These are phyloP conservation scores for Hymenochirus boettgeri DNA, from an alignment of 2,113 vertebrate genomes.

Conservation along the genomic window DNA sequence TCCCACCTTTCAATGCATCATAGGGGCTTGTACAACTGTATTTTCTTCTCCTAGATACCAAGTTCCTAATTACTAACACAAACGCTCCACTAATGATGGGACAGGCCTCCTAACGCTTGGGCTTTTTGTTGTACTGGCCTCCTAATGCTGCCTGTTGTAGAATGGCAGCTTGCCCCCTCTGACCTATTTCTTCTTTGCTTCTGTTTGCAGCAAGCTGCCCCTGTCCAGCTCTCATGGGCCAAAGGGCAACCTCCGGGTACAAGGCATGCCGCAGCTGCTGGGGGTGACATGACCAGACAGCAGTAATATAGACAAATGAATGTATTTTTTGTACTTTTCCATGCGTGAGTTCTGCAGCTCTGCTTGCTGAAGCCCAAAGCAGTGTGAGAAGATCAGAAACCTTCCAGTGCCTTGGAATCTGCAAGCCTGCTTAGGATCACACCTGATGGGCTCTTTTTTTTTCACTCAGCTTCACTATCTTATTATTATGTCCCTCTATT, in stretches of 20 bases:
- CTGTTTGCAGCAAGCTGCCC: constrained; percentile 75
- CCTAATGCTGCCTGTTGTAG: no score
- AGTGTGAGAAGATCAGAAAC: constrained; percentile 45
- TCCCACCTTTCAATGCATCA: constrained; percentile 67
- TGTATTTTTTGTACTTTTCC: constrained; percentile 69
- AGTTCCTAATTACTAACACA: constrained; percentile 96
- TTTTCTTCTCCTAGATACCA: constrained; percentile 79
- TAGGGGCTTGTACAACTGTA: constrained; percentile 71
- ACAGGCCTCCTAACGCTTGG: constrained; percentile 67
- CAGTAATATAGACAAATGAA: constrained; percentile 59
- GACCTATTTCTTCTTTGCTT: constrained; percentile 80
- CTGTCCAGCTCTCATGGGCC: constrained; percentile 83
- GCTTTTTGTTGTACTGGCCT: constrained; percentile 80
- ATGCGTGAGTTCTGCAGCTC: constrained; percentile 39
- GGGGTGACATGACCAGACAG: constrained; percentile 75
- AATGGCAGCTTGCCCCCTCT: no score
- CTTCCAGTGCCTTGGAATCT: constrained; percentile 62
- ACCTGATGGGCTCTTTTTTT: constrained; percentile 62
- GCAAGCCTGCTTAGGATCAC: constrained; percentile 70
- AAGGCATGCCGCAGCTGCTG: constrained; percentile 90
- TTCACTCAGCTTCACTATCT: constrained; percentile 59
- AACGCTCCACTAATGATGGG: constrained; percentile 84
- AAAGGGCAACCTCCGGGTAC: constrained; percentile 85
- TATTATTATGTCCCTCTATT: constrained; percentile 63
- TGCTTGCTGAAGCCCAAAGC: constrained; percentile 47